Base-by-base conservation (phyloP, 2,888 invertebrate species). In the Eurytoma adleriae region DNA sequence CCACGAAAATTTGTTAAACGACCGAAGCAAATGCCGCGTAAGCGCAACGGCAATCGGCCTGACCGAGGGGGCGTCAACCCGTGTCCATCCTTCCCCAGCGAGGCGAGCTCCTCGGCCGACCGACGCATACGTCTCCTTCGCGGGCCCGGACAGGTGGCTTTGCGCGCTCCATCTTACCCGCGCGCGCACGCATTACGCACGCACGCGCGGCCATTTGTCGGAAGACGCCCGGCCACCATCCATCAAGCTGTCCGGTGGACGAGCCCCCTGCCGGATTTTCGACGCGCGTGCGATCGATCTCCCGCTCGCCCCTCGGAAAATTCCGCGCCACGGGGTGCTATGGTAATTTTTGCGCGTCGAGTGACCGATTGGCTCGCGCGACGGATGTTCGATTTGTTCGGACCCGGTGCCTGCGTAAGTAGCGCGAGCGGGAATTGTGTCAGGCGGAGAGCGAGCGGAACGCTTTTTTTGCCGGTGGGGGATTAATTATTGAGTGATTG, bases 241-340 rank as follows among this genome's bases (percentile, higher is more conserved):
- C 80, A 83, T 83, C 82, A 83, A 83, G 50, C 82, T 83, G 83
- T 81, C 80, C 56, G 66, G 68, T 68, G 79, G 64, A 69, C 54
- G 66, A 66, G 74, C 59, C 18, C 73, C 20, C 57, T 20, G 27
- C 10, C 68, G 40, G 16, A 50, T 50, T 27, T 27, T 57, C 50
- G 24, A 18, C n/a, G 67, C 18, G 54, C 30, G 24, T 54, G 14
- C 64, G 52, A 61, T 71, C 57, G 71, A 50, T 71, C 69, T 40
- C 40, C 40, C 40, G 2, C 40, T 40, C 40, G 0, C 24, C 40
- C 7, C 40, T 40, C 40, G 40, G 40, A 40, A 40, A 40, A 40
- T 40, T 40, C 40, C 50, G 48, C 16, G n/a, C 18, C 40, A 40
- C 13, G 61, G 61, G 61, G 24, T 1, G 24, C 13, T 61, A n/a